Evolutionary conservation across 1,140 invertebrate genomes (phyloP), one percentile per base, ranked within the genome.

Genomic region (Coboldia fuscipes): DNA sequence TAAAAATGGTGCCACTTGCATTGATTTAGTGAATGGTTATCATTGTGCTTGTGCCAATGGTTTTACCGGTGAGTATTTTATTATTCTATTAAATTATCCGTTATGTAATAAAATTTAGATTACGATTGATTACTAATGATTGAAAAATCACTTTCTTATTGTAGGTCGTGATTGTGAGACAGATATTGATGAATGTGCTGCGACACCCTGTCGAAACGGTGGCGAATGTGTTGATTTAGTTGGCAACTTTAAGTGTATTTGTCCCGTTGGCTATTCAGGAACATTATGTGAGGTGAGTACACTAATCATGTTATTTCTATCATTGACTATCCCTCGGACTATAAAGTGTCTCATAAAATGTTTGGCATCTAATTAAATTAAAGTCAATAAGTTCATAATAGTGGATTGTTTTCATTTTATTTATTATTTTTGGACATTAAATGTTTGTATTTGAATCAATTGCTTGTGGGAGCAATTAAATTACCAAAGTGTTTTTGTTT

Each of bases 1-100:
- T 56, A 64, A 74, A 40, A 75, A 92, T 57, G 79, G 76, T 13
- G 84, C 81, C 7, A 75, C 74, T 2, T 92, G 86, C 57, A 73
- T 78, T 38, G 82, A 92, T 54, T 58, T 75, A 15, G 72, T 81
- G 33, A 75, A 83, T 45, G 76, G 78, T 44, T 89, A 80, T 57
- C 68, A 75, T 42, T 92, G 86, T 57, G 63, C 66, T 3, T 92
- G 85, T 57, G 61, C 68, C 10, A 60, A 72, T 2, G 85, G 85
- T 37, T 92, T 80, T 66, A 64, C 68, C 1, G 85, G 85, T 8
- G 22, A 10, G 5, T 29, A 29, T n/a, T 6, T 16, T 29, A 29
- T 13, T 13, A 13, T 29, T 8, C n/a, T n/a, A n/a, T n/a, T n/a
- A n/a, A n/a, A n/a, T n/a, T n/a, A n/a, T n/a, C n/a, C n/a, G n/a